phyloP scores from a whole-genome alignment of 2,797 vertebrate species.

The Bradypodion pumilum region DNA sequence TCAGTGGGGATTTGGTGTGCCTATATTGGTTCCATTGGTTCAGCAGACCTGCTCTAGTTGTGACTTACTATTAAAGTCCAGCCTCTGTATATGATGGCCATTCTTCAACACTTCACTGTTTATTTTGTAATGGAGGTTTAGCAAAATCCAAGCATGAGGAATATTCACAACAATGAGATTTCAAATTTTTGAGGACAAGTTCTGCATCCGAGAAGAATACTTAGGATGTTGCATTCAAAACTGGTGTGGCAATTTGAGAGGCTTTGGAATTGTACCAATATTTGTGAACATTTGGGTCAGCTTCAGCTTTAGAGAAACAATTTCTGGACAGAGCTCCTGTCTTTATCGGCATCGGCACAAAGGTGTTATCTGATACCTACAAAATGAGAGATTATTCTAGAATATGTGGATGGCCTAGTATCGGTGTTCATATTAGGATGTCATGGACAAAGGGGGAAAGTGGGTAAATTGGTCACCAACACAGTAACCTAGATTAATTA shows the following conservation, averaged over 20 bases:
- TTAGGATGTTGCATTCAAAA: neutral
- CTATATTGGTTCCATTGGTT: no score
- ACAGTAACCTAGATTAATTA: no score
- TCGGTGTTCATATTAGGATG: neutral
- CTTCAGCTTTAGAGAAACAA: neutral
- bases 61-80: no score
- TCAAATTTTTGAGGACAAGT: neutral
- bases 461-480: neutral
- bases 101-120: neutral
- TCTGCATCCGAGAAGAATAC: neutral
- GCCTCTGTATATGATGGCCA: neutral
- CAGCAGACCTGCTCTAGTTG: no score
- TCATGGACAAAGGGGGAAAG: neutral
- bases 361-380: no score
- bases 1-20: no score
- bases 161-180: no score
- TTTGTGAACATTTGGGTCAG: neutral
- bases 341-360: no score
- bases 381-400: no score
- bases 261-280: neutral
- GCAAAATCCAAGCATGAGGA: neutral
- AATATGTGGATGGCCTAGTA: no score
- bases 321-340: no score
- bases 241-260: neutral
- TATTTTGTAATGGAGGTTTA: neutral